Percentiles rank a stretch among this genome's conserved stretches.
phyloP scores from a whole-genome alignment of 1,140 invertebrate genomes.

The Drosophila saltans region DNA sequence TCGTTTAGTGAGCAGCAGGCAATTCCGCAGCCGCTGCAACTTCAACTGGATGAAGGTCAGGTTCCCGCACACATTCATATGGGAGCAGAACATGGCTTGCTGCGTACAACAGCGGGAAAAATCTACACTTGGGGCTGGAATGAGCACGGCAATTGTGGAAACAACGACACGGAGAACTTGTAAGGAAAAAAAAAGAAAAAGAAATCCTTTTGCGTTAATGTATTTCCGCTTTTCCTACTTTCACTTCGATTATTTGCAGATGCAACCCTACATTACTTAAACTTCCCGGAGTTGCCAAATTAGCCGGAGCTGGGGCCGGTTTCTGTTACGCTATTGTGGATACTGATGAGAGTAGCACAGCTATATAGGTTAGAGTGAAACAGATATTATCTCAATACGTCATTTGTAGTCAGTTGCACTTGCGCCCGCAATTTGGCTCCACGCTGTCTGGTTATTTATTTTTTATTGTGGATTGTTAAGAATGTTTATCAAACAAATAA shows the following conservation, averaged over 20 bases:
- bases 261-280: slow-evolving; percentile 58
- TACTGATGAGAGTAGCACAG: slow-evolving; percentile 9
- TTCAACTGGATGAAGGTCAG: slow-evolving; percentile 49
- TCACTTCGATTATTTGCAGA: slow-evolving; percentile 44
- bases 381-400: background rate
- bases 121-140: slow-evolving; percentile 95
- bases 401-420: background rate
- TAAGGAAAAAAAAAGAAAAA: background rate
- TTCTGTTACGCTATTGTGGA: slow-evolving; percentile 78
- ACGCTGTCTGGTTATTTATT: background rate
- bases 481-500: background rate
- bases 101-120: slow-evolving; percentile 84
- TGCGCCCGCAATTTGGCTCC: background rate
- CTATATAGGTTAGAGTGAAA: slow-evolving; percentile 6
- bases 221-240: slow-evolving; percentile 12
- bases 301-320: slow-evolving; percentile 75
- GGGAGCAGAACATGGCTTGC: slow-evolving; percentile 91
- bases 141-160: slow-evolving; percentile 94
- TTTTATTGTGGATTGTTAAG: background rate
- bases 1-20: slow-evolving; percentile 55
- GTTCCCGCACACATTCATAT: slow-evolving; percentile 85
- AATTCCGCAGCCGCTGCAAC: slow-evolving; percentile 47
- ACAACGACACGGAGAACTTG: slow-evolving; percentile 84
- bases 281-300: slow-evolving; percentile 54
- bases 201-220: too few relatives aligned